These are phyloP conservation scores for Periplaneta americana DNA, from an alignment of 1,140 invertebrate species.

Conservation along the genomic window DNA sequence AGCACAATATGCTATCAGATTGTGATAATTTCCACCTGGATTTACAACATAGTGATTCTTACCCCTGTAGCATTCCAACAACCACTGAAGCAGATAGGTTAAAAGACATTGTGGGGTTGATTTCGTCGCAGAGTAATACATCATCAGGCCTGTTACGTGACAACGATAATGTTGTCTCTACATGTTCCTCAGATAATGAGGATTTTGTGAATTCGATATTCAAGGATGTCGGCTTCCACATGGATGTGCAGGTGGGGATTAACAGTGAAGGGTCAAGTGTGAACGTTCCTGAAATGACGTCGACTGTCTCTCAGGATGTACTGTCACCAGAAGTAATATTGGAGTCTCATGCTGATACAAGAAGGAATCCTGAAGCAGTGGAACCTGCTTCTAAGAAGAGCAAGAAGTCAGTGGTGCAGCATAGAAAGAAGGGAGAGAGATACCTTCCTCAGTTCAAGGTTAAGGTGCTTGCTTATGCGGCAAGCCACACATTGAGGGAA, in stretches of 20 bases:
- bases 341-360: background rate
- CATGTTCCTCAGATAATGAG: background rate
- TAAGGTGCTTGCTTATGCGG: constrained; percentile 23
- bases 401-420: background rate
- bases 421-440: constrained; percentile 20
- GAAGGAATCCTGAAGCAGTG: background rate
- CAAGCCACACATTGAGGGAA: constrained; percentile 22
- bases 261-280: background rate
- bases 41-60: background rate
- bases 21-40: background rate
- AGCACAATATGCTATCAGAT: background rate
- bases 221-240: background rate
- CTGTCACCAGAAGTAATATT: background rate
- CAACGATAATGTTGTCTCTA: background rate
- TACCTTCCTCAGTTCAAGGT: constrained; percentile 28
- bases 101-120: background rate
- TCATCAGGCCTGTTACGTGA: background rate
- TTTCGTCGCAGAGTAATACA: background rate
- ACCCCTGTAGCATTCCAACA: background rate
- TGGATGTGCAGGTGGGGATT: background rate
- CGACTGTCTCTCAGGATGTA: background rate
- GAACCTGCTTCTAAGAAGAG: background rate
- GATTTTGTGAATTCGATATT: background rate
- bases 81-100: background rate
- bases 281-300: background rate